Percentiles rank a stretch among this genome's conserved stretches.
These are phyloP conservation scores for Drosophila arizonae DNA, from an alignment of 1,140 invertebrate species.

Conservation along the genomic window DNA sequence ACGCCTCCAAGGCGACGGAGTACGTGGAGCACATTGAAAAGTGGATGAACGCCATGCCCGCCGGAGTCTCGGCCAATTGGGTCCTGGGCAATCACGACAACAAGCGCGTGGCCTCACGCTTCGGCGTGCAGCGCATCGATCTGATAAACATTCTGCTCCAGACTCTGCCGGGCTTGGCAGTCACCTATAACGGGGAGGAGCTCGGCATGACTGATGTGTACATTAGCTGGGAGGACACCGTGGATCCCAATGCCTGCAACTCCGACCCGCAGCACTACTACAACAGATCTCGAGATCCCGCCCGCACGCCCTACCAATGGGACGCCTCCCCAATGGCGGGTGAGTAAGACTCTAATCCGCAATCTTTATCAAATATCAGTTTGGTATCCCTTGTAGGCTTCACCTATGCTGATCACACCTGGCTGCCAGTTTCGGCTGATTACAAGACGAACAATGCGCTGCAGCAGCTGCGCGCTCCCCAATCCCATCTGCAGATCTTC, in stretches of 20 bases:
- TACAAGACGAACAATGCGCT: constrained; percentile 84
- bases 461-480: constrained; percentile 77
- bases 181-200: constrained; percentile 92
- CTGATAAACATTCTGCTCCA: constrained; percentile 86
- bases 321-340: constrained; percentile 84
- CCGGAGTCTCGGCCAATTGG: constrained; percentile 85
- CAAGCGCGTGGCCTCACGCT: constrained; percentile 86
- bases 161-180: constrained; percentile 86
- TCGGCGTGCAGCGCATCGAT: constrained; percentile 87
- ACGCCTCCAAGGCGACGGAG: constrained; percentile 85
- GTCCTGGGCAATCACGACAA: constrained; percentile 87
- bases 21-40: constrained; percentile 84
- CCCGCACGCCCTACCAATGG: constrained; percentile 88
- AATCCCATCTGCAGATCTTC: constrained; percentile 78
- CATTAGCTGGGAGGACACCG: constrained; percentile 85
- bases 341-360: constrained; percentile 12
- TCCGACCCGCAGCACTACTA: constrained; percentile 74
- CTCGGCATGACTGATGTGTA: constrained; percentile 89
- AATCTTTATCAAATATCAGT: background rate
- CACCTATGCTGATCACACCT: constrained; percentile 85
- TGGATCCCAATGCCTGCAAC: constrained; percentile 73
- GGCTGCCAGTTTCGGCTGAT: constrained; percentile 87
- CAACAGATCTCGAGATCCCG: constrained; percentile 84
- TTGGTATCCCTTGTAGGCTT: constrained; percentile 81
- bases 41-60: constrained; percentile 85